Conservation (phyloP, 2,797 vertebrate species). For the Pelobates cultripes region DNA sequence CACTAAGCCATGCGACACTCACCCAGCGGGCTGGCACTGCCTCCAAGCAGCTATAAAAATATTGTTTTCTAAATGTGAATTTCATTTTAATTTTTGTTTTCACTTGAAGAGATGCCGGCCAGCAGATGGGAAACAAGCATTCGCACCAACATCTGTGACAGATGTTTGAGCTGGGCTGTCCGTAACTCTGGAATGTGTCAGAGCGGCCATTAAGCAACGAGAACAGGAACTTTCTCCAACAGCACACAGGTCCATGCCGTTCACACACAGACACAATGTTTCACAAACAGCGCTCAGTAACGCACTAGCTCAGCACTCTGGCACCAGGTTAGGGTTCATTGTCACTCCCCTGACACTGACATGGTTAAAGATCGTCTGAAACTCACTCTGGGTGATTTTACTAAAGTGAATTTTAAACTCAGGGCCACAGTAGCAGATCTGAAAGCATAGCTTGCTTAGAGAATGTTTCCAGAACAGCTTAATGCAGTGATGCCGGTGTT, state of each 20-base stretch:
- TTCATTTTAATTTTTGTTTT: not conserved
- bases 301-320: no score
- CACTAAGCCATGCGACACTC: not conserved
- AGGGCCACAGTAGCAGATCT: no score
- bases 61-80: not conserved
- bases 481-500: no score
- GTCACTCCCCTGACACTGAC: no score
- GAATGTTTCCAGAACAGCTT: no score
- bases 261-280: not conserved
- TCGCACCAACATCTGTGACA: not conserved
- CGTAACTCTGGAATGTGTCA: conserved; percentile 17
- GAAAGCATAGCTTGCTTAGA: no score
- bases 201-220: not conserved
- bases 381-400: no score
- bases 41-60: not conserved
- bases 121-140: conserved; percentile 2
- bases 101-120: not conserved
- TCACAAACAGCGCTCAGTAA: no score
- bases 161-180: conserved; percentile 10
- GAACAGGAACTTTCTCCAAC: not conserved
- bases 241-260: not conserved
- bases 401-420: no score
- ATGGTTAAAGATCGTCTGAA: no score
- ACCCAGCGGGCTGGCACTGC: not conserved
- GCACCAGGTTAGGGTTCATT: no score